Percentiles rank a stretch among this genome's conserved stretches.
Evolutionary conservation across 2,888 invertebrate genomes (phyloP).

Genomic region (Lacanobia wlatinum): DNA sequence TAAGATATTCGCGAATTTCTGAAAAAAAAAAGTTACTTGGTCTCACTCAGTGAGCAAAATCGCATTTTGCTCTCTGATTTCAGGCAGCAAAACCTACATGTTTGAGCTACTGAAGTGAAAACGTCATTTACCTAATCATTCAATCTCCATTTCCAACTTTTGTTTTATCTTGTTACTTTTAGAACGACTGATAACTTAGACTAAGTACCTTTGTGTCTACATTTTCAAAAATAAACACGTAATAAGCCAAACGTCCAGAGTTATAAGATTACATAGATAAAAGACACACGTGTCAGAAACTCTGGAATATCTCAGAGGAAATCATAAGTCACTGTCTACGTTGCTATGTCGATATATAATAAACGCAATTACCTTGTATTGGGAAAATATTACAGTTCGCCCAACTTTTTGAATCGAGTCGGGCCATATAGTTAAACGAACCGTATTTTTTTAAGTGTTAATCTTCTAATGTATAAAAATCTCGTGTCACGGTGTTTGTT

Average conservation of each 20-base stretch:
- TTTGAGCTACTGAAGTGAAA: too few species aligned
- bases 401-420: background rate
- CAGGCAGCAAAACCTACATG: too few species aligned
- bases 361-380: slow-evolving; percentile 32
- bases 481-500: too few species aligned
- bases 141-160: too few species aligned
- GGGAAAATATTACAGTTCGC: slow-evolving; percentile 15
- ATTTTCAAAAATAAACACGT: background rate
- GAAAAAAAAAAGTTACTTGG: too few species aligned
- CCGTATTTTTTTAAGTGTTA: too few species aligned
- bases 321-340: slow-evolving; percentile 12
- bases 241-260: background rate
- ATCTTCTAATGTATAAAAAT: too few species aligned
- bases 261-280: slow-evolving; percentile 4
- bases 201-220: background rate
- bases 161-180: background rate
- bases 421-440: too few species aligned
- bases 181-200: background rate
- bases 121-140: too few species aligned
- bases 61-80: too few species aligned
- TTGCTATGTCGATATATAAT: slow-evolving; percentile 9
- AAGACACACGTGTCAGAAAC: slow-evolving; percentile 2
- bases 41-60: too few species aligned
- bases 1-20: too few species aligned
- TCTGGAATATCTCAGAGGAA: slow-evolving; percentile 27